These are phyloP conservation scores for Oceanodroma tethys DNA, from an alignment of 2,113 vertebrate species.

Conservation along the genomic window DNA sequence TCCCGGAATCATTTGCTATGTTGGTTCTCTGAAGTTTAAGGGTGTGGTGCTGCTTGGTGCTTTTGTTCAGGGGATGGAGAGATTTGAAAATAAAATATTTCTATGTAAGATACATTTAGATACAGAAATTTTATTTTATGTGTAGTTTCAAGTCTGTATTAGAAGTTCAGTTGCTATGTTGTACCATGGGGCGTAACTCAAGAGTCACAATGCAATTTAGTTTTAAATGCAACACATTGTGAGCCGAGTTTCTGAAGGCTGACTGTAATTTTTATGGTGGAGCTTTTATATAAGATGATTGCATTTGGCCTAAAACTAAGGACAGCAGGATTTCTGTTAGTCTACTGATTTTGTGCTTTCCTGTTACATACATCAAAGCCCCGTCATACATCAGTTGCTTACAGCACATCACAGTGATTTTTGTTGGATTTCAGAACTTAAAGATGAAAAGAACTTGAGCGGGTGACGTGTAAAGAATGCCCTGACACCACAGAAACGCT, in stretches of 20 bases:
- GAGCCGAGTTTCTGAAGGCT: background rate
- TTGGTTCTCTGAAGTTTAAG: background rate
- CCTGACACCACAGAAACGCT: background rate
- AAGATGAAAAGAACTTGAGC: background rate
- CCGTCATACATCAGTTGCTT: background rate
- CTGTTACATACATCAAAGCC: background rate
- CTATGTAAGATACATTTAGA: background rate
- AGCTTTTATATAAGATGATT: background rate
- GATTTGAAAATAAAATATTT: background rate
- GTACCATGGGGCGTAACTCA: background rate
- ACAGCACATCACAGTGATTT: background rate
- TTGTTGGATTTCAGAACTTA: background rate
- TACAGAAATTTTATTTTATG: background rate
- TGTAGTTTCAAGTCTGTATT: background rate
- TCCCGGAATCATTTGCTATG: background rate
- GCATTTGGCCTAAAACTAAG: background rate
- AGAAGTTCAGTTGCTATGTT: background rate
- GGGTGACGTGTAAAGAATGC: background rate
- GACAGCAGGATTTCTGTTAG: background rate
- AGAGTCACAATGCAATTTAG: background rate
- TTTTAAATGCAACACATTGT: background rate
- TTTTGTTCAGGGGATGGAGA: background rate
- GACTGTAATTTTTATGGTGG: background rate
- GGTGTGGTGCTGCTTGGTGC: background rate
- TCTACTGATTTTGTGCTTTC: background rate